These are phyloP conservation scores for Metallyticus violacea DNA, from an alignment of 2,888 invertebrate species.

Conservation along the genomic window DNA sequence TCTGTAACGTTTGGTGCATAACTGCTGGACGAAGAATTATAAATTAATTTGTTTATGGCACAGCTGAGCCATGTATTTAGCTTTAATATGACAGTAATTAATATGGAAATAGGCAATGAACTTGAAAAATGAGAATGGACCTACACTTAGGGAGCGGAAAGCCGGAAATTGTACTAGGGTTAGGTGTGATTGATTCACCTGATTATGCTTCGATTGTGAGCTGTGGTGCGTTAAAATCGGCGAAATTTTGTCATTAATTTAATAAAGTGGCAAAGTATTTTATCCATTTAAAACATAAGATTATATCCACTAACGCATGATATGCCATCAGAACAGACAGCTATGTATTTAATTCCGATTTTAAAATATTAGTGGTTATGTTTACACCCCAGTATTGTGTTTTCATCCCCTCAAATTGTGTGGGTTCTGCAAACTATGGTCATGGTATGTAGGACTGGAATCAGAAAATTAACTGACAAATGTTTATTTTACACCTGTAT, in stretches of 20 bases:
- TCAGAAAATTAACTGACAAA: not conserved
- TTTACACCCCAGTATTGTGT: not conserved
- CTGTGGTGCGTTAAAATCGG: not conserved
- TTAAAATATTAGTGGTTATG: not conserved
- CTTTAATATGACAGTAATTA: not conserved
- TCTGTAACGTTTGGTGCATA: not conserved
- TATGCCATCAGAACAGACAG: not conserved
- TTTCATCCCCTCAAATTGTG: not conserved
- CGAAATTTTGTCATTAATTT: too few relatives aligned
- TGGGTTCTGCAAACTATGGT: not conserved
- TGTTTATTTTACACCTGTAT: not conserved
- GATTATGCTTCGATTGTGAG: conserved; percentile 5
- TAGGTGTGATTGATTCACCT: conserved; percentile 24
- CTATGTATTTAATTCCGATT: not conserved
- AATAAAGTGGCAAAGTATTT: too few relatives aligned
- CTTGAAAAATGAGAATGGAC: not conserved
- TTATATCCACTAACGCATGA: too few relatives aligned
- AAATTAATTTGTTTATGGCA: not conserved
- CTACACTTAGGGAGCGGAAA: conserved; percentile 20
- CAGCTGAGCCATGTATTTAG: not conserved
- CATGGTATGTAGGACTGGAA: not conserved
- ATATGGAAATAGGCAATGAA: not conserved
- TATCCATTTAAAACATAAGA: too few relatives aligned
- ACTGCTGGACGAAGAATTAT: not conserved
- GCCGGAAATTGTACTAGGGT: conserved; percentile 24